Conservation (phyloP, 2,113 vertebrate genomes). For the Thalassarche chlororhynchos region DNA sequence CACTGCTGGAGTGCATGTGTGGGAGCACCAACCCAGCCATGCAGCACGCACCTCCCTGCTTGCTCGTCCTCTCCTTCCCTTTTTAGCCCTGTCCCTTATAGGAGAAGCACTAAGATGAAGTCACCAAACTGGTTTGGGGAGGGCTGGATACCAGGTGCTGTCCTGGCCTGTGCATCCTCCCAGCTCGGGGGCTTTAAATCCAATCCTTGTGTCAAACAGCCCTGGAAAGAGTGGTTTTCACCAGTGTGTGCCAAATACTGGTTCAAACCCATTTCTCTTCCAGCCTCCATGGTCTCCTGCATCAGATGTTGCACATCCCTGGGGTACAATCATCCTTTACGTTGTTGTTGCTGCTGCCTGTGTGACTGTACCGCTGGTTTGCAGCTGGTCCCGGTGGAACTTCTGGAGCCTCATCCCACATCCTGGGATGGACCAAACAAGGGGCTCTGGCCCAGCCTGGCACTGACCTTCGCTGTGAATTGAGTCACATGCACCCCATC, state of each 20-base stretch:
- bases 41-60: background rate
- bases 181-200: background rate
- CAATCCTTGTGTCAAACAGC: background rate
- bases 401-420: background rate
- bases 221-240: background rate
- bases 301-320: background rate
- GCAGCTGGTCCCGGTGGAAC: background rate
- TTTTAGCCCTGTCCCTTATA: background rate
- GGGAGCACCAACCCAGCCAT: background rate
- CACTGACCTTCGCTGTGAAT: background rate
- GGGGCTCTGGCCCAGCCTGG: background rate
- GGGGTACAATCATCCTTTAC: background rate
- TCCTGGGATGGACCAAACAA: background rate
- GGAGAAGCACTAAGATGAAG: background rate
- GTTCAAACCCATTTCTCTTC: background rate
- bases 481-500: background rate
- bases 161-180: background rate
- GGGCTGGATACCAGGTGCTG: background rate
- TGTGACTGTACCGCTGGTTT: rapidly evolving
- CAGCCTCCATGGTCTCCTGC: background rate
- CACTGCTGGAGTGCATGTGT: background rate
- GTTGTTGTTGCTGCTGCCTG: background rate
- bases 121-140: background rate
- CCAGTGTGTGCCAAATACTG: background rate
- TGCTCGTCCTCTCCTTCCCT: background rate